These are phyloP conservation scores for Euwallacea similis DNA, from an alignment of 1,140 invertebrate genomes.

Conservation along the genomic window DNA sequence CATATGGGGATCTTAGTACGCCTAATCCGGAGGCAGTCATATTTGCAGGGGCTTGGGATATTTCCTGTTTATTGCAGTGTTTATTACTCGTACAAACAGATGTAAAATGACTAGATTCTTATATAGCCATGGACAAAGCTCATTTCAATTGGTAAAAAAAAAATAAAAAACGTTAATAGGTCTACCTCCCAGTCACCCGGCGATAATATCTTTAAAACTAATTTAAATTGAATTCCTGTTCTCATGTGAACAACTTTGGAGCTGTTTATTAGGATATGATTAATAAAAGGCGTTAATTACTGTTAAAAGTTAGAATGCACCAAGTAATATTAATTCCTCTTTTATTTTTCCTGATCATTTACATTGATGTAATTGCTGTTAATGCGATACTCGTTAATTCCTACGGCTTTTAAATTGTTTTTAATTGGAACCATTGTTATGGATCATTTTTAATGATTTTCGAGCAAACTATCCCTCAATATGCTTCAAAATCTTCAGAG, in stretches of 20 bases:
- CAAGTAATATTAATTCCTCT: conserved; percentile 38
- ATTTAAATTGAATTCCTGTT: conserved; percentile 6
- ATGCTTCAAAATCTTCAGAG: too few species aligned
- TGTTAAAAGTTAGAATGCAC: conserved; percentile 37
- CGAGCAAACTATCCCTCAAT: too few species aligned
- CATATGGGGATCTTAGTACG: too few species aligned
- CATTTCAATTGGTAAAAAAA: too few species aligned
- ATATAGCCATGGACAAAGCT: too few species aligned
- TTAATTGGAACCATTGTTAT: conserved; percentile 24
- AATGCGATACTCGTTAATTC: conserved; percentile 38
- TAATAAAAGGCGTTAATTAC: conserved; percentile 37
- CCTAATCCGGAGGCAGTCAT: too few species aligned
- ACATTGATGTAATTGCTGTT: conserved; percentile 40
- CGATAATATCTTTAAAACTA: too few species aligned
- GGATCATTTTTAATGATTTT: background rate
- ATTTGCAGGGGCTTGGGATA: too few species aligned
- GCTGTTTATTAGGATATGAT: conserved; percentile 35
- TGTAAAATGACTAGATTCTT: too few species aligned
- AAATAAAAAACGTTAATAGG: too few species aligned
- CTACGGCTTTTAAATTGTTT: conserved; percentile 36
- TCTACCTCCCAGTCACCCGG: background rate
- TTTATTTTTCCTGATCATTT: conserved; percentile 40
- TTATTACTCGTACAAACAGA: too few species aligned
- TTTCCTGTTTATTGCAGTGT: too few species aligned
- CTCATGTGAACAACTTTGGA: conserved; percentile 36